Percentiles rank a stretch among this genome's conserved stretches.
Conservation (phyloP, 2,113 vertebrate genomes). For the Plestiodon gilberti region DNA sequence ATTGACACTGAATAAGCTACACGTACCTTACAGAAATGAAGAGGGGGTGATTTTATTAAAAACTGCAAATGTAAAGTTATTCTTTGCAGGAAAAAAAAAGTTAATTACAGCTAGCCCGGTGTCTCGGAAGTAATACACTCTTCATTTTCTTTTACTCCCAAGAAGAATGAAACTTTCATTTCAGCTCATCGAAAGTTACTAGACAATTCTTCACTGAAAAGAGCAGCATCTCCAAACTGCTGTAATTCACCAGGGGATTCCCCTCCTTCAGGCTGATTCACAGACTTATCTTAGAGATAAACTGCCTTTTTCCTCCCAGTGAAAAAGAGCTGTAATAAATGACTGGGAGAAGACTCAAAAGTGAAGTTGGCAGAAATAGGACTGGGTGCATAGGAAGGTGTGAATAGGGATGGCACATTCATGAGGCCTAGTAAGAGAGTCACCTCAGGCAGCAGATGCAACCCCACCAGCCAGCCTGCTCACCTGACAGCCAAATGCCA, state of each 20-base stretch:
- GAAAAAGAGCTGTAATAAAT: background rate
- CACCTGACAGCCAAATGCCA: too few relatives aligned
- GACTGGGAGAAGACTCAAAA: background rate
- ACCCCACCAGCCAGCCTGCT: too few relatives aligned
- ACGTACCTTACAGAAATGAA: background rate
- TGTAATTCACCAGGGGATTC: slow-evolving; percentile 5
- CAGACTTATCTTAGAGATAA: slow-evolving; percentile 31
- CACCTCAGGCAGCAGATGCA: too few relatives aligned
- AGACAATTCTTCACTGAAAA: background rate
- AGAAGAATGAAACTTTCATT: background rate
- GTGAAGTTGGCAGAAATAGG: background rate
- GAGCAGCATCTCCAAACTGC: slow-evolving; percentile 4
- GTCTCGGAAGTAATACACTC: background rate
- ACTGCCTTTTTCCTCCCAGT: slow-evolving; percentile 42
- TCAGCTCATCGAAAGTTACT: background rate
- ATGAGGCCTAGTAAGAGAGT: too few relatives aligned
- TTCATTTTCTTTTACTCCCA: background rate
- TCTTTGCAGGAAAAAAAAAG: background rate
- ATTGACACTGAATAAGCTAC: background rate
- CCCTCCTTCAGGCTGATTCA: background rate
- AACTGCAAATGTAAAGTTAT: background rate
- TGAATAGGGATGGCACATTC: background rate
- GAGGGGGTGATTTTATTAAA: background rate
- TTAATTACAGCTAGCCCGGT: background rate
- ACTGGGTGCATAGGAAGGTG: background rate